Conservation (phyloP, 2,113 vertebrate genomes). For the Microcebus jonahi region DNA sequence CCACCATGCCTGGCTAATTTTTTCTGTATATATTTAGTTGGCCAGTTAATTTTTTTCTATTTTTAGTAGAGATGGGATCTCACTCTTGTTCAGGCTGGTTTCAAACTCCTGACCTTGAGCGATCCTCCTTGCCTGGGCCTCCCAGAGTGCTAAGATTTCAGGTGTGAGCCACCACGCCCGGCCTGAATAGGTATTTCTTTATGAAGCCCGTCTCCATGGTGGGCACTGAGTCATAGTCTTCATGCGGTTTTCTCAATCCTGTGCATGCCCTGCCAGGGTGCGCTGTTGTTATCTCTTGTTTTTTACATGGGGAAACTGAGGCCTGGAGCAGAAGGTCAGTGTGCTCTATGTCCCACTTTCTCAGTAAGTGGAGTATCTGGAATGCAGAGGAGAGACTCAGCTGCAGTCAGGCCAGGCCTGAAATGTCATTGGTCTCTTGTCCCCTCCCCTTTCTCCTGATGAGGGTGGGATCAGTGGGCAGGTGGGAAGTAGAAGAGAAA, state of each 20-base stretch:
- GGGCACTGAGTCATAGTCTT: not conserved
- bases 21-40: too few relatives aligned
- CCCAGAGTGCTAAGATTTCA: too few relatives aligned
- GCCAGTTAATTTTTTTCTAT: too few relatives aligned
- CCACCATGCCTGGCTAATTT: too few relatives aligned
- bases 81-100: too few relatives aligned
- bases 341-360: not conserved
- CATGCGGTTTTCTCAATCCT: not conserved
- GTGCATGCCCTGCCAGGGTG: rapidly evolving
- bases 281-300: too few relatives aligned
- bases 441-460: not conserved
- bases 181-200: not conserved
- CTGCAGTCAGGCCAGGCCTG: not conserved
- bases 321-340: not conserved
- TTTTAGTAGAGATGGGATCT: too few relatives aligned
- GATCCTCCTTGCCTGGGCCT: rapidly evolving
- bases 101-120: too few relatives aligned
- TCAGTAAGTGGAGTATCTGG: not conserved
- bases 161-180: too few relatives aligned
- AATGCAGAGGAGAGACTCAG: too few relatives aligned
- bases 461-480: rapidly evolving
- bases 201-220: not conserved
- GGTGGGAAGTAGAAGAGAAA: not conserved
- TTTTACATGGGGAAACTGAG: not conserved
- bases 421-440: not conserved